phyloP scores from a whole-genome alignment of 1,140 invertebrate genomes.

The Nebria ingens region DNA sequence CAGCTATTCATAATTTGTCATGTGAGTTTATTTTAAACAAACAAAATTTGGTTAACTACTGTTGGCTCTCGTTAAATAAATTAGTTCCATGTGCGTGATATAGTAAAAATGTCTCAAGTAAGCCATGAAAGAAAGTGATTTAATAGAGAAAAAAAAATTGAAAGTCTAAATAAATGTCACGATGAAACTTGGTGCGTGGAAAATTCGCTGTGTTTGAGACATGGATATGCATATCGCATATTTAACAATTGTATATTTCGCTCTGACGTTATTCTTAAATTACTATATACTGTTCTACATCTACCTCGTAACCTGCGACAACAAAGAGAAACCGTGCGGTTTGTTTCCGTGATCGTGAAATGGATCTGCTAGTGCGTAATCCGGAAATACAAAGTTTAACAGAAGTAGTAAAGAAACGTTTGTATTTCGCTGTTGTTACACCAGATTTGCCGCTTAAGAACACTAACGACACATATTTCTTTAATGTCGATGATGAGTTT shows the following conservation, averaged over 20 bases:
- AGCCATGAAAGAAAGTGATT: neutral
- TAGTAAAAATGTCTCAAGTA: neutral
- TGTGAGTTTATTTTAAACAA: too few relatives aligned
- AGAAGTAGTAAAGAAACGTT: constrained; percentile 25
- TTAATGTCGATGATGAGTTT: constrained; percentile 58
- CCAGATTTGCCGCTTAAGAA: constrained; percentile 36
- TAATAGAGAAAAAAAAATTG: neutral
- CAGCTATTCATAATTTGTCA: too few relatives aligned
- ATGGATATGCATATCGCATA: neutral
- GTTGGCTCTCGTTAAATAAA: too few relatives aligned
- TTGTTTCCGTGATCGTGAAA: neutral
- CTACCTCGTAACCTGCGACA: neutral
- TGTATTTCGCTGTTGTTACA: constrained; percentile 30
- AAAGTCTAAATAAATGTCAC: neutral
- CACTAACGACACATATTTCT: constrained; percentile 49
- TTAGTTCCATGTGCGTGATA: too few relatives aligned
- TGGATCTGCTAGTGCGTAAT: constrained; percentile 11
- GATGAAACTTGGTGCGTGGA: neutral
- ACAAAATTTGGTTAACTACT: too few relatives aligned
- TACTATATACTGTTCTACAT: constrained; percentile 2
- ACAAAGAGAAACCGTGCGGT: neutral
- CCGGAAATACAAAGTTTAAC: constrained; percentile 23
- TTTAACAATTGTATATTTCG: neutral
- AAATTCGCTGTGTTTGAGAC: neutral
- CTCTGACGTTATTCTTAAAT: constrained; percentile 6